Conservation (phyloP, 2,888 invertebrate species). For the Seira sanloemensis region DNA sequence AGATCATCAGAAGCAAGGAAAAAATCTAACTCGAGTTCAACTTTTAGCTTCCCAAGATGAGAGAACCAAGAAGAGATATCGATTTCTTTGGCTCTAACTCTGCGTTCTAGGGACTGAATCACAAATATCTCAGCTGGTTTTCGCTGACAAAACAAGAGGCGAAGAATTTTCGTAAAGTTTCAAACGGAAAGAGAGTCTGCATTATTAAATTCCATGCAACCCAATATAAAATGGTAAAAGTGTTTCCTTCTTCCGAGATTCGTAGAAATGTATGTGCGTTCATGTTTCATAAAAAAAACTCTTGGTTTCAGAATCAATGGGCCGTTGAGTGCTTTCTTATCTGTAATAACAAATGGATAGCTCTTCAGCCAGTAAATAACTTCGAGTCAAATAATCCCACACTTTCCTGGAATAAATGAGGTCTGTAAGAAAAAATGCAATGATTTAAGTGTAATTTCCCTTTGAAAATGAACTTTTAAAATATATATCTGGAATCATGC, state of each 20-base stretch:
- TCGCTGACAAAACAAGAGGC: neutral
- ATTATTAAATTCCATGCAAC: neutral
- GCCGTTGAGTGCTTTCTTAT: slow-evolving; percentile 49
- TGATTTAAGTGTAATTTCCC: no score
- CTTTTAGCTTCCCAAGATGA: neutral
- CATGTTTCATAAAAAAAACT: neutral
- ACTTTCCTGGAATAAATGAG: no score
- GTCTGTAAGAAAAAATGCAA: no score
- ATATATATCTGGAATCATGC: no score
- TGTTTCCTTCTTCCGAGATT: no score
- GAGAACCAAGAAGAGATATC: neutral
- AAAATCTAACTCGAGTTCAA: no score
- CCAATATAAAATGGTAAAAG: neutral
- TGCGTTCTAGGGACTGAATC: no score
- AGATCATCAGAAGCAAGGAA: neutral
- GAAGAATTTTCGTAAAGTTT: no score
- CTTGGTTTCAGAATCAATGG: slow-evolving; percentile 37
- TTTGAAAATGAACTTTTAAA: no score
- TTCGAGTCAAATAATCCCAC: no score
- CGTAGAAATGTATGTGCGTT: neutral
- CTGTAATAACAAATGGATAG: slow-evolving; percentile 3
- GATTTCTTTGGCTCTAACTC: neutral
- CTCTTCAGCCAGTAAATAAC: no score
- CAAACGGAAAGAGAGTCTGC: neutral
- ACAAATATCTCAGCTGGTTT: neutral